These are phyloP conservation scores for Malurus splendens DNA, from an alignment of 2,797 vertebrate species.

Conservation along the genomic window DNA sequence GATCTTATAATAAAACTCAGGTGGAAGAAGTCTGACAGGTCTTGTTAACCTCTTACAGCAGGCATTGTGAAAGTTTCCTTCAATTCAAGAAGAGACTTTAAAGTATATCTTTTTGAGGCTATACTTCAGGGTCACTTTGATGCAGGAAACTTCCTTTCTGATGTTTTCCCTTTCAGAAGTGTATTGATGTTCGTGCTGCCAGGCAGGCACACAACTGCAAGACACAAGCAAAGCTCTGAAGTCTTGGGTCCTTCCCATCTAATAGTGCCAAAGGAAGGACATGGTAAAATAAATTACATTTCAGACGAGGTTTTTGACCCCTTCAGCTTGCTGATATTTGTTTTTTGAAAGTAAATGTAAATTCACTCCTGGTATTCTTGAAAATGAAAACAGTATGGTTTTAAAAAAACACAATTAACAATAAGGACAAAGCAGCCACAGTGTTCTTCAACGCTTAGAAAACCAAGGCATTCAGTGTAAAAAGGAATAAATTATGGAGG, in stretches of 20 bases:
- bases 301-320: not conserved
- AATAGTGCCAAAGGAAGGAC: not conserved
- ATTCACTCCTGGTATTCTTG: not conserved
- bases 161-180: not conserved
- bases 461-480: not conserved
- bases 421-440: not conserved
- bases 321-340: not conserved
- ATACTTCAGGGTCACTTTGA: not conserved
- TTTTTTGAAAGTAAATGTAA: not conserved
- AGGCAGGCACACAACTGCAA: not conserved
- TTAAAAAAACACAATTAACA: not conserved
- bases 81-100: not conserved
- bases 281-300: not conserved
- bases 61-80: not conserved
- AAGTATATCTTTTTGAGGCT: not conserved
- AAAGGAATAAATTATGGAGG: constrained; percentile 1
- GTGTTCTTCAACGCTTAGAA: not conserved
- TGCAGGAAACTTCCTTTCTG: not conserved
- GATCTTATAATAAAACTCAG: not conserved
- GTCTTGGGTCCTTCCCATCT: not conserved
- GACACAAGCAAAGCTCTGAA: not conserved
- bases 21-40: not conserved
- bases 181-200: rapidly evolving
- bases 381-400: not conserved
- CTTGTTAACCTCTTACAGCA: not conserved